Evolutionary conservation across 2,797 vertebrate genomes (phyloP), one percentile per base, ranked within the genome.

Genomic region (Hippoglossus hippoglossus): DNA sequence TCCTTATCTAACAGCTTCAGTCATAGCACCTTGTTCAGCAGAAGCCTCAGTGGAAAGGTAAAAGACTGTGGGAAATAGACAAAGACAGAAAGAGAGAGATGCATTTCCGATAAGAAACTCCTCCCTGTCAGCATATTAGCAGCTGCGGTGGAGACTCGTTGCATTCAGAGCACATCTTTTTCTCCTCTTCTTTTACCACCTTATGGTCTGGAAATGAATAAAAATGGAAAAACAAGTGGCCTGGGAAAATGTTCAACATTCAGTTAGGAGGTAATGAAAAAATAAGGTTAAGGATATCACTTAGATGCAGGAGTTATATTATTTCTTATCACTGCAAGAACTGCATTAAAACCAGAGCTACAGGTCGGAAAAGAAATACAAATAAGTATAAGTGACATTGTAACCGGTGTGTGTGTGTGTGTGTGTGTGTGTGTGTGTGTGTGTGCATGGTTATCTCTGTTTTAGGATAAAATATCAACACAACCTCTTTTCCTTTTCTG

Each of bases 71-170:
- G 56, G 66, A 83, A 82, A 79, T 34, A 77, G 78, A 87, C 63
- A 83, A 69, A 85, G 73, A 86, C 64, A 85, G 71, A 87, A 75
- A 79, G 64, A 81, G 47, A 67, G 54, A 84, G 79, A 83, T 75
- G 79, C 56, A 69, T 80, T 83, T 86, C 63, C 16, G 60, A 87
- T 82, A 85, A 63, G 59, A 82, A 79, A 73, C 72, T 77, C 76
- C 64, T 71, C 71, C 54, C 71, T 80, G 68, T 86, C 85, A 84
- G 84, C 84, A 83, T 61, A 75, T 82, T 77, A 75, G 44, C 71
- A 71, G 71, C 71, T 77, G 69, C 75, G 68, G 63, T 34, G 22
- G 25, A 73, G 51, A 62, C 73, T 53, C 71, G 19, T 62, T 69
- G 72, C 70, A 74, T 80, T 68, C 64, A 56, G 49, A 53, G 62